phyloP scores from a whole-genome alignment of 2,888 invertebrate genomes.

The Dorcus hopei region DNA sequence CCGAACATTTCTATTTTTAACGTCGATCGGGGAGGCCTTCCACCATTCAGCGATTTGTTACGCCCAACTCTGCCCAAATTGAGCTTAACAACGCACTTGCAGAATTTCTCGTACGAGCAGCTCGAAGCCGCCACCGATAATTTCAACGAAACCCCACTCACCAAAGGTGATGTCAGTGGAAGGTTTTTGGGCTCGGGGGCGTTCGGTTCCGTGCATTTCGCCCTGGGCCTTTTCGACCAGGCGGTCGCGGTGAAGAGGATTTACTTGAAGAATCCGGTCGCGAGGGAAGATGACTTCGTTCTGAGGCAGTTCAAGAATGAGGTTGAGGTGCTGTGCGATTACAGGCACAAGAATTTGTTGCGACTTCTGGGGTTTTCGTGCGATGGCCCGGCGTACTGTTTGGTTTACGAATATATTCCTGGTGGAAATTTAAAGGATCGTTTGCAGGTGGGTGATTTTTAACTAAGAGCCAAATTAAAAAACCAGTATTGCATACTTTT shows the following conservation, averaged over 20 bases:
- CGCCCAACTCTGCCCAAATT: constrained; percentile 40
- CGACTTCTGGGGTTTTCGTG: constrained; percentile 70
- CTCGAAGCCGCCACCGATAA: constrained; percentile 54
- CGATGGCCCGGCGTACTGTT: constrained; percentile 66
- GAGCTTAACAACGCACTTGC: constrained; percentile 46
- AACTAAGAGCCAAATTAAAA: too few species aligned
- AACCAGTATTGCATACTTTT: too few species aligned
- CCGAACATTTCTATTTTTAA: too few species aligned
- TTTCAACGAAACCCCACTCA: constrained; percentile 50
- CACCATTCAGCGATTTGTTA: too few species aligned
- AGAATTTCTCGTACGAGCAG: constrained; percentile 53
- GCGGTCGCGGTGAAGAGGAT: constrained; percentile 64
- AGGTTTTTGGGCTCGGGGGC: constrained; percentile 56
- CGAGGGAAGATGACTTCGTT: constrained; percentile 41
- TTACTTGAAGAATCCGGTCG: constrained; percentile 44
- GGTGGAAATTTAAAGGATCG: constrained; percentile 72
- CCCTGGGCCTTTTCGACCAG: constrained; percentile 49
- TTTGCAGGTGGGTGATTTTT: constrained; percentile 46
- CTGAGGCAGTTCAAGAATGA: constrained; percentile 62
- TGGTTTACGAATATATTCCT: constrained; percentile 72
- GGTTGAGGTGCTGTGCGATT: constrained; percentile 60
- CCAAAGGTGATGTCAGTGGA: constrained; percentile 23
- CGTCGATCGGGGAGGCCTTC: too few species aligned
- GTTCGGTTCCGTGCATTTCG: constrained; percentile 65
- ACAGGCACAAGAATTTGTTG: constrained; percentile 71